These are phyloP conservation scores for Caenorhabditis briggsae DNA, from an alignment of 1,140 invertebrate species.

Conservation along the genomic window DNA sequence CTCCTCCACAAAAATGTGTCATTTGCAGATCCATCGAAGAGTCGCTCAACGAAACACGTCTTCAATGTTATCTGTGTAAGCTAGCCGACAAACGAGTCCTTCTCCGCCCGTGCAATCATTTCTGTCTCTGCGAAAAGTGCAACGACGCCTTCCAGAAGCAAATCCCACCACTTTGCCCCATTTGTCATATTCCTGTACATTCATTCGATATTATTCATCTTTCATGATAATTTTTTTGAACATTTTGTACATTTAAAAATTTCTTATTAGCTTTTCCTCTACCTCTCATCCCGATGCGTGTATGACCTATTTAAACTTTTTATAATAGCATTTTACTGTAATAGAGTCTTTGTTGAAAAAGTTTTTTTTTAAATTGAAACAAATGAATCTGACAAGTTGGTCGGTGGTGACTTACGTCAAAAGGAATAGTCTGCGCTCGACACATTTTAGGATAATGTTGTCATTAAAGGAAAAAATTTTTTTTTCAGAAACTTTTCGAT, in stretches of 20 bases:
- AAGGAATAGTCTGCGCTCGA: not conserved
- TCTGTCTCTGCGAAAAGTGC: slow-evolving; percentile 54
- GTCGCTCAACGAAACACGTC: slow-evolving; percentile 23
- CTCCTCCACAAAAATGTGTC: not conserved
- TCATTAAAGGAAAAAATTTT: not conserved
- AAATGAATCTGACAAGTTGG: slow-evolving; percentile 15
- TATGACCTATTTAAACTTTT: slow-evolving; percentile 1
- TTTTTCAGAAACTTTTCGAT: too few species aligned
- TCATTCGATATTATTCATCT: slow-evolving; percentile 42
- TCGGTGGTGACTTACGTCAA: slow-evolving; percentile 27
- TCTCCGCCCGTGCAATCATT: slow-evolving; percentile 48
- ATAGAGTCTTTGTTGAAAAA: too few species aligned
- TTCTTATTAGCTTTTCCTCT: too few species aligned
- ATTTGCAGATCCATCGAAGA: slow-evolving; percentile 31
- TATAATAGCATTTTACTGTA: not conserved
- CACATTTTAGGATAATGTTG: not conserved
- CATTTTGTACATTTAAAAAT: not conserved
- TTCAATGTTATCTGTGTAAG: slow-evolving; percentile 45
- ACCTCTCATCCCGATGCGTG: not conserved
- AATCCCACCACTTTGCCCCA: slow-evolving; percentile 25
- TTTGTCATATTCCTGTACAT: slow-evolving; percentile 37
- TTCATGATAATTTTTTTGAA: not conserved
- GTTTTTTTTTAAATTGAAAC: too few species aligned
- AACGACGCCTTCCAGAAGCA: slow-evolving; percentile 39
- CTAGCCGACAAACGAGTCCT: slow-evolving; percentile 42